Percentiles rank a stretch among this genome's conserved stretches.
phyloP scores from a whole-genome alignment of 2,888 invertebrate genomes.

The Dendrolimus pini region DNA sequence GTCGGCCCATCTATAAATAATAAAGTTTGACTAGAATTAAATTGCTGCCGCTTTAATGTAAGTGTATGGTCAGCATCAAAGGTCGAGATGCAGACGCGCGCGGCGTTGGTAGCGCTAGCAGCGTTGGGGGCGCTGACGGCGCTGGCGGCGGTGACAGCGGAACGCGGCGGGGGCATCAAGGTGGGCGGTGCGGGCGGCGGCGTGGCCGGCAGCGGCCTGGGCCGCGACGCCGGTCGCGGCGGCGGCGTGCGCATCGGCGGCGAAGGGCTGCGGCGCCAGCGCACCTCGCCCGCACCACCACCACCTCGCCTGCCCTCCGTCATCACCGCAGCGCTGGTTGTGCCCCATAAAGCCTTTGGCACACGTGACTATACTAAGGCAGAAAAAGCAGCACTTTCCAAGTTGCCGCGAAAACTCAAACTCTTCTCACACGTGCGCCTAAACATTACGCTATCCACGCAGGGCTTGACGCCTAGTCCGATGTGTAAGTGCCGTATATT shows the following conservation, averaged over 20 bases:
- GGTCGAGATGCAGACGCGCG: conserved; percentile 65
- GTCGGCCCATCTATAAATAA: no score
- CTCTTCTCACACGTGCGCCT: conserved; percentile 83
- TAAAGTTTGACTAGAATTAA: no score
- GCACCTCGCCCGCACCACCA: conserved; percentile 63
- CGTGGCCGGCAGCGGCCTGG: conserved; percentile 33
- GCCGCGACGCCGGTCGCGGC: conserved; percentile 53
- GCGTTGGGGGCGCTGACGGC: conserved; percentile 56
- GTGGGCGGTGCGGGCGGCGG: conserved; percentile 41
- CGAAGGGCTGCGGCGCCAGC: conserved; percentile 52
- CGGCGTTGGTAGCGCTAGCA: conserved; percentile 57
- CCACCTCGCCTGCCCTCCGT: conserved; percentile 68
- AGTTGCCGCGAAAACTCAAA: conserved; percentile 80
- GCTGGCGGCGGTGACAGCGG: conserved; percentile 44
- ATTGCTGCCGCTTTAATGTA: no score
- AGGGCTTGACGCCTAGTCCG: conserved; percentile 85
- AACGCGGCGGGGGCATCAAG: conserved; percentile 64
- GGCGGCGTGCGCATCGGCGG: conserved; percentile 56
- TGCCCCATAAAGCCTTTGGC: conserved; percentile 86
- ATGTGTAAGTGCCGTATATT: conserved; percentile 77
- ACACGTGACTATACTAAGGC: conserved; percentile 84
- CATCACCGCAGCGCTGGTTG: conserved; percentile 82
- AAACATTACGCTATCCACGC: conserved; percentile 81
- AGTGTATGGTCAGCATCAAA: conserved; percentile 42
- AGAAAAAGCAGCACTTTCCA: conserved; percentile 80